Base-by-base conservation (phyloP, 2,113 vertebrate species). In the Gadus chalcogrammus region DNA sequence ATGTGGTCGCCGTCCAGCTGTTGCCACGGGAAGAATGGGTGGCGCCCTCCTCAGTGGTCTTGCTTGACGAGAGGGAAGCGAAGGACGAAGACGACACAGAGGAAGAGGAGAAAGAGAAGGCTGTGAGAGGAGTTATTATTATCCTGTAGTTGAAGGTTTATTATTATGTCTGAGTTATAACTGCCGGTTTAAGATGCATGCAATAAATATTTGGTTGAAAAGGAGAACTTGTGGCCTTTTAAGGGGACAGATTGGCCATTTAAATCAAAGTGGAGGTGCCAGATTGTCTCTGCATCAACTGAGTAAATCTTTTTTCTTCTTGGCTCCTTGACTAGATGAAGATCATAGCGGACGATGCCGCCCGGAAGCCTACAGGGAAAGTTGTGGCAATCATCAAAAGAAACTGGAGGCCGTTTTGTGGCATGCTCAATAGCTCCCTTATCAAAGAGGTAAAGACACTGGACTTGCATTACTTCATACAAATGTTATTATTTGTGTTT, bases 301-400 rank as follows among this genome's bases (percentile, higher is more conserved):
- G 9, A 20, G 1, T 16, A 16, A 16, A 9, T 42, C 5, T 61
- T 20, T 20, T n/a, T 31, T 64, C 0, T 72, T 5, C 71, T 52
- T 35, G 4, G 28, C 18, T 82, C 9, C 67, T 38, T 80, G 77
- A 69, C 28, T 73, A 98, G 97, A 71, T 96, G 79, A 93, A 88
- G 81, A 71, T 76, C 69, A 68, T 84, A 2, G 28, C 81, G 77
- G 88, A 52, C 7, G 91, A 92, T 15, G 91, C 85, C 28, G 73
- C 90, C 85, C 81, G 88, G 75, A 96, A 94, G 73, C 94, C 96
- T 59, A 96, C 96, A 0, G 97, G 96, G 17, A 94, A 83, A 87
- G 89, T 99, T 0, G 94, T 99, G 70, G 97, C 97, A 58, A 94
- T 99, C 80, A 99, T 99, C 82, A 99, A 97, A 88, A 91, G 97